A percentile compares a stretch with the other conserved stretches of the same genome.
These are phyloP conservation scores for Prietella phreatophila DNA, from an alignment of 2,113 vertebrate species.

Conservation along the genomic window DNA sequence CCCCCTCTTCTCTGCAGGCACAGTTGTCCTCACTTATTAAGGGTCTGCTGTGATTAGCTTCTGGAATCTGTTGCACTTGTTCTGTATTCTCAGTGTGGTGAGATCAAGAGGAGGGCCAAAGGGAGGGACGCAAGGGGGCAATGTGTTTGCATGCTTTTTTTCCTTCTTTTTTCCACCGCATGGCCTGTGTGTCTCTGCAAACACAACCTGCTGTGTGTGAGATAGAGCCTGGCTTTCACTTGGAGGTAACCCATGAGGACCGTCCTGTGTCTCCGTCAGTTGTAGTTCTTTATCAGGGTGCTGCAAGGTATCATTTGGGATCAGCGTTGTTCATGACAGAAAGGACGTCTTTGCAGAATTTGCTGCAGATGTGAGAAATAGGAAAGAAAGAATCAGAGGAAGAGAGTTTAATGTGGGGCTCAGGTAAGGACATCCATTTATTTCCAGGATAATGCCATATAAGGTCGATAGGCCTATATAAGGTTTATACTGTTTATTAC, in stretches of 20 bases:
- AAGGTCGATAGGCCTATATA: background rate
- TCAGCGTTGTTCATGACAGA: conserved; percentile 40
- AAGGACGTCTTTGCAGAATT: conserved; percentile 52
- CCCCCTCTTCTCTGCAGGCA: conserved; percentile 43
- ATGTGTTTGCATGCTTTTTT: conserved; percentile 36
- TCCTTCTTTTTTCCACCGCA: conserved; percentile 34
- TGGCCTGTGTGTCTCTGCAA: conserved; percentile 43
- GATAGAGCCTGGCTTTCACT: conserved; percentile 38
- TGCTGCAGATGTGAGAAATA: conserved; percentile 45
- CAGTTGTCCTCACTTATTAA: conserved; percentile 60
- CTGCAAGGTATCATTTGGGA: background rate
- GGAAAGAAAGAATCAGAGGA: conserved; percentile 41
- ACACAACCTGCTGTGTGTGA: conserved; percentile 25
- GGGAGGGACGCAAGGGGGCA: conserved; percentile 44
- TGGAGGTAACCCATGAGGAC: conserved; percentile 45
- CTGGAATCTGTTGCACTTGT: conserved; percentile 65
- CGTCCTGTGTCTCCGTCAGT: conserved; percentile 32
- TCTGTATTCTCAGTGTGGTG: conserved; percentile 67
- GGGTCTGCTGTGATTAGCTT: conserved; percentile 60
- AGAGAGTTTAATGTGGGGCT: conserved; percentile 69
- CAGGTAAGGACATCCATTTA: conserved; percentile 67
- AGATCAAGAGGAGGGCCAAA: conserved; percentile 46
- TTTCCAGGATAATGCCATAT: conserved; percentile 10
- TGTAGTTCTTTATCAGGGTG: conserved; percentile 2
- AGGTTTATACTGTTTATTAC: background rate